Conservation (phyloP, 2,113 vertebrate species). For the Carassius gibelio region DNA sequence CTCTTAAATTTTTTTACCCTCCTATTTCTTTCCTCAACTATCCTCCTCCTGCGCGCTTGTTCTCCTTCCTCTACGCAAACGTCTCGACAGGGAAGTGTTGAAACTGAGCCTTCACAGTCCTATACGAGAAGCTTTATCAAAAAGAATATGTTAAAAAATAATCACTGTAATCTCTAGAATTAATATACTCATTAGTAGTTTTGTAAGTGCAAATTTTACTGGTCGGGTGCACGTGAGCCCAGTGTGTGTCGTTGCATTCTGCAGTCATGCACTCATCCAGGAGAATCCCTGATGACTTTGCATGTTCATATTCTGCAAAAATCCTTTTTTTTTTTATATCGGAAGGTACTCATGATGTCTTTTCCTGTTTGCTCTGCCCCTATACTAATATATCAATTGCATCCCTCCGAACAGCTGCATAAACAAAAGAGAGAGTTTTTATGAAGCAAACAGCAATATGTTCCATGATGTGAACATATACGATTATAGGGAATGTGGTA, state of each 20-base stretch:
- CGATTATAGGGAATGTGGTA: neutral
- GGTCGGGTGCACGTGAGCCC: conserved; percentile 31
- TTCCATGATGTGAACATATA: neutral
- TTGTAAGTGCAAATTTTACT: conserved; percentile 60
- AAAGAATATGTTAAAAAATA: conserved; percentile 42
- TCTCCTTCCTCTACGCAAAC: conserved; percentile 33
- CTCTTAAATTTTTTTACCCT: conserved; percentile 14
- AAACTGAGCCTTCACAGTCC: conserved; percentile 46
- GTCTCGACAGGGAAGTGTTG: conserved; percentile 46
- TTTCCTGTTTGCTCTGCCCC: neutral
- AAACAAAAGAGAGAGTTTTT: neutral
- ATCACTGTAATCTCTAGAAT: conserved; percentile 41
- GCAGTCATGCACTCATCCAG: conserved; percentile 13
- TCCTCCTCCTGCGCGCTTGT: neutral
- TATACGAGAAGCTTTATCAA: conserved; percentile 34
- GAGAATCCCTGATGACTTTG: neutral
- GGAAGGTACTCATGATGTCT: neutral
- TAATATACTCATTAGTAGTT: conserved; percentile 53
- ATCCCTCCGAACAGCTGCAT: neutral
- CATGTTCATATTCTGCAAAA: conserved; percentile 12
- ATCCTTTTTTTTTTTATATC: neutral
- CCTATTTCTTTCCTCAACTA: conserved; percentile 6
- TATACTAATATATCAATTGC: conserved; percentile 6
- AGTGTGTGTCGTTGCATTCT: conserved; percentile 25
- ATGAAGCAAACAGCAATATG: neutral